These are phyloP conservation scores for Portunus trituberculatus DNA, from an alignment of 1,140 invertebrate species.

Conservation along the genomic window DNA sequence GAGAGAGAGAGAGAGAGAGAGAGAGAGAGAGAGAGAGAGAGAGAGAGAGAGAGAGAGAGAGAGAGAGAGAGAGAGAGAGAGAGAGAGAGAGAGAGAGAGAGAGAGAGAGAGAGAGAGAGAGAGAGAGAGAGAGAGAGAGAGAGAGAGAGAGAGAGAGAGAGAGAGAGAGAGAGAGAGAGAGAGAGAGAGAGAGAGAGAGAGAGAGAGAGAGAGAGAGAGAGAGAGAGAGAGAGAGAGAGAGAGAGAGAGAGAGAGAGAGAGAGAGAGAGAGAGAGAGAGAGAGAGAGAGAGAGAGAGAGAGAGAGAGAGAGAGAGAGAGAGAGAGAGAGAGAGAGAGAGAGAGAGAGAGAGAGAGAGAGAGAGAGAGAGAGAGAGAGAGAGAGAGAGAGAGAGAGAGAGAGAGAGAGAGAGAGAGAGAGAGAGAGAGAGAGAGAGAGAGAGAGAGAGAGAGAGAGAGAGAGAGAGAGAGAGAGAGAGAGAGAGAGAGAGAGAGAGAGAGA, in stretches of 20 bases:
- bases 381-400: not conserved
- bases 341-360: no score
- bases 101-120: constrained; percentile 50
- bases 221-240: not conserved
- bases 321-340: not conserved
- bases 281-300: not conserved
- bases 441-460: no score
- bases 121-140: not conserved
- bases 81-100: not conserved
- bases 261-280: no score
- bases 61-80: no score
- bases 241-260: no score
- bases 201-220: constrained; percentile 46
- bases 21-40: not conserved
- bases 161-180: no score
- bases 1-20: constrained; percentile 44
- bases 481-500: not conserved
- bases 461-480: no score
- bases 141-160: no score
- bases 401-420: constrained; percentile 39
- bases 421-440: not conserved
- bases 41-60: no score
- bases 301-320: constrained; percentile 46
- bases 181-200: not conserved
- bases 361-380: no score